Evolutionary conservation across 2,113 vertebrate genomes (phyloP).

Genomic region (Chionomys nivalis): DNA sequence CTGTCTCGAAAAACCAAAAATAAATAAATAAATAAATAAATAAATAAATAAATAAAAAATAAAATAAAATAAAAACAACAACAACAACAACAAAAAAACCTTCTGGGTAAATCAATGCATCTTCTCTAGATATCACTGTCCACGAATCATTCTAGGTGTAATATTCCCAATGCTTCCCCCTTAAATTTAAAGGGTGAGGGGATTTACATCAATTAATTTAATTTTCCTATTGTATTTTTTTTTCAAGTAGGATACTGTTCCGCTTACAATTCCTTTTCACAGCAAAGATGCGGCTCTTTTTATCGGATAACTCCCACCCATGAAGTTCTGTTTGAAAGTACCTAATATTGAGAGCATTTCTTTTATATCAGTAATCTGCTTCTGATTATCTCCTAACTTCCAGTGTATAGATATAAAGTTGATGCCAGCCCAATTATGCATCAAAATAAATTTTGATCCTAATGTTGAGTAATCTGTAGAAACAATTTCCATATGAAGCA

Average conservation of each 20-base stretch:
- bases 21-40: no score
- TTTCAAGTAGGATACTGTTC: background rate
- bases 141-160: background rate
- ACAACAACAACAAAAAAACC: no score
- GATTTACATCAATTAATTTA: background rate
- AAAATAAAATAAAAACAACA: no score
- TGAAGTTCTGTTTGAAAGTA: background rate
- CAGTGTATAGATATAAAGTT: background rate
- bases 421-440: background rate
- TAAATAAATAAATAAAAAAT: no score
- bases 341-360: background rate
- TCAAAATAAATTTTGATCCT: background rate
- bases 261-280: background rate
- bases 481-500: conserved; percentile 33
- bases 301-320: background rate
- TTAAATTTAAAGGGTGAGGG: background rate
- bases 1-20: no score
- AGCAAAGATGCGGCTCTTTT: background rate
- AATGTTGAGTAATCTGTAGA: conserved; percentile 23
- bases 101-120: background rate
- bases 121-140: background rate
- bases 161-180: background rate
- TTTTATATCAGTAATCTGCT: background rate
- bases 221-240: background rate
- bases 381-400: background rate